These are phyloP conservation scores for Rhopilema esculentum DNA, from an alignment of 30 jellyfish, hydroid and myxozoan genomes.

Conservation along the genomic window DNA sequence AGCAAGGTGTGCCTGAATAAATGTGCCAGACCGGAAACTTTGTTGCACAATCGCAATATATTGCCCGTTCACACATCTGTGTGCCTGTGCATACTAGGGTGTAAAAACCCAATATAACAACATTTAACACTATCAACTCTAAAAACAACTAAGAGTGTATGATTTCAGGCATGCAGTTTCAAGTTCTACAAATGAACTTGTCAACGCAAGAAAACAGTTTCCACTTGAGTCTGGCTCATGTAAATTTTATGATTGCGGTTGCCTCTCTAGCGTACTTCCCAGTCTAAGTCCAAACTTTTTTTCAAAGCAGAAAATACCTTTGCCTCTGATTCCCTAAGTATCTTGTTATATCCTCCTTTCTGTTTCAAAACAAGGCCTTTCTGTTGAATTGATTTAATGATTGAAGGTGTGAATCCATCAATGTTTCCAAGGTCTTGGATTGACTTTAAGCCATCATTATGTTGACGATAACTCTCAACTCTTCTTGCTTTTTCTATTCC, in stretches of 20 bases:
- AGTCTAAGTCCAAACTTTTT: too few species aligned
- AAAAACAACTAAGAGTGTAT: too few species aligned
- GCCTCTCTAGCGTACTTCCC: too few species aligned
- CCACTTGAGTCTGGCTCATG: too few species aligned
- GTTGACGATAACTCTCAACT: conserved; percentile 37
- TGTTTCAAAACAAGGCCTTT: conserved; percentile 31
- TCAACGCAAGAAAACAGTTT: too few species aligned
- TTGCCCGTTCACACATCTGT: neutral
- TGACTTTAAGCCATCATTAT: conserved; percentile 24
- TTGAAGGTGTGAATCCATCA: conserved; percentile 36
- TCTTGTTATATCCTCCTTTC: neutral
- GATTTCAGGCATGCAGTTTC: too few species aligned
- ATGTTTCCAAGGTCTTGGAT: conserved; percentile 26
- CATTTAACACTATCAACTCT: too few species aligned
- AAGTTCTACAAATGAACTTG: too few species aligned
- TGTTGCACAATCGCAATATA: neutral
- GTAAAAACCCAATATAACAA: too few species aligned
- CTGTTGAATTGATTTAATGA: conserved; percentile 12
- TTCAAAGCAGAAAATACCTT: neutral
- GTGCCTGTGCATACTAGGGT: too few species aligned
- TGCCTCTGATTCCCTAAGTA: conserved; percentile 27
- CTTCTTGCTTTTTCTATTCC: conserved; percentile 52
- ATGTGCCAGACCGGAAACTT: neutral
- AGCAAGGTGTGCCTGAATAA: too few species aligned
- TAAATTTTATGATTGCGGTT: too few species aligned